Evolutionary conservation across 2,888 invertebrate genomes (phyloP).

Genomic region (Clunio marinus): DNA sequence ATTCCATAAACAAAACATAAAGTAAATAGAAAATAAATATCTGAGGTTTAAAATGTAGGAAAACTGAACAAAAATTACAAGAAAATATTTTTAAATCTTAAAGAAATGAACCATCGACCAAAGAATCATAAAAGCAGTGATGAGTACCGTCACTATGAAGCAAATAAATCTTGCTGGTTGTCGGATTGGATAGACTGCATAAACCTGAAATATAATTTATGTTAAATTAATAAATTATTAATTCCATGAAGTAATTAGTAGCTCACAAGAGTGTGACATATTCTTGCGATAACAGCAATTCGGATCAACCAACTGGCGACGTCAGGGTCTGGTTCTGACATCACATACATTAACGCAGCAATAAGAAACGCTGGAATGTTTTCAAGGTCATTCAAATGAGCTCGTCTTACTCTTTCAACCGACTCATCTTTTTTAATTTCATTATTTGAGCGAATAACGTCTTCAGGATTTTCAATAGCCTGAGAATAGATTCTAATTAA

Average conservation of each 20-base stretch:
- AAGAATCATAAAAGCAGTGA: constrained; percentile 52
- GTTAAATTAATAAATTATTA: not conserved
- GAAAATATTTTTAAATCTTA: constrained; percentile 4
- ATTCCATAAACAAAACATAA: no score
- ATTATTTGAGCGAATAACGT: not conserved
- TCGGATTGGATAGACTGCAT: constrained; percentile 51
- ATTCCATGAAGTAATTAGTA: not conserved
- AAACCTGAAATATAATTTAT: constrained; percentile 45
- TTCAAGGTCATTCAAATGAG: constrained; percentile 59
- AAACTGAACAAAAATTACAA: no score
- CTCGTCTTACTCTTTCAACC: constrained; percentile 45
- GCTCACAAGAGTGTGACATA: constrained; percentile 51
- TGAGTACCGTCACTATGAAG: constrained; percentile 48
- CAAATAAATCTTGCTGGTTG: constrained; percentile 54
- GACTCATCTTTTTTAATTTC: constrained; percentile 18
- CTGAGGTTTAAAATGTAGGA: no score
- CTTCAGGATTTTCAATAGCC: constrained; percentile 34
- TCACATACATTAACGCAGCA: constrained; percentile 53
- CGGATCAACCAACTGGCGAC: constrained; percentile 53
- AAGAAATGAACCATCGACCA: constrained; percentile 41
- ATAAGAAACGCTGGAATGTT: constrained; percentile 56
- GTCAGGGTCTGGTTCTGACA: constrained; percentile 51
- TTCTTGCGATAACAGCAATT: constrained; percentile 29
- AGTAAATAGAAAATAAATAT: no score
- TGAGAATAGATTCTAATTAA: not conserved